These are phyloP conservation scores for Rhimphoctona megacephalus DNA, from an alignment of 2,888 invertebrate genomes.

Conservation along the genomic window DNA sequence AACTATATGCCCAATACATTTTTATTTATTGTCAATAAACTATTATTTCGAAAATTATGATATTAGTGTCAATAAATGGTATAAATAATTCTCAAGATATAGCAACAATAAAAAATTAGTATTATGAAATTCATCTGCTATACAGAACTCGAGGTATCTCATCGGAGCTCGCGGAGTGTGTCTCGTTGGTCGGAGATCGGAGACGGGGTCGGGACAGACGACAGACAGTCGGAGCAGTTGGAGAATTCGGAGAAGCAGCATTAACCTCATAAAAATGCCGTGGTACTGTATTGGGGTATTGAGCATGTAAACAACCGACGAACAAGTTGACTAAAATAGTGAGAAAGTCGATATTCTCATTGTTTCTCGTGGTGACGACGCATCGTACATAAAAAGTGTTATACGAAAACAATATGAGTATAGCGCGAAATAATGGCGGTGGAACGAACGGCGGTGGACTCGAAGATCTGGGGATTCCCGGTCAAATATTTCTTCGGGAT, in stretches of 20 bases:
- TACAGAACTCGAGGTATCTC: too few relatives aligned
- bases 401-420: background rate
- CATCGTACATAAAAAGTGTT: background rate
- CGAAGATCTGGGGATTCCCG: conserved; percentile 95
- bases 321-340: background rate
- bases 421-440: background rate
- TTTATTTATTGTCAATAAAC: too few relatives aligned
- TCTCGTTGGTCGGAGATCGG: too few relatives aligned
- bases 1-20: too few relatives aligned
- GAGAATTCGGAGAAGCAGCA: background rate
- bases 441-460: conserved; percentile 87
- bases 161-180: too few relatives aligned
- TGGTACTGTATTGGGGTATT: background rate
- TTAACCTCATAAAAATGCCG: background rate
- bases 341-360: background rate
- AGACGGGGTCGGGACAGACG: too few relatives aligned
- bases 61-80: too few relatives aligned
- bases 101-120: too few relatives aligned
- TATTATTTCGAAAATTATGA: too few relatives aligned
- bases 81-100: too few relatives aligned
- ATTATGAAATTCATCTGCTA: too few relatives aligned
- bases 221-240: too few relatives aligned
- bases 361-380: background rate
- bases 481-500: conserved; percentile 93
- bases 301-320: background rate